Evolutionary conservation across 1,140 invertebrate genomes (phyloP).

Genomic region (Thaumetopoea pityocampa): DNA sequence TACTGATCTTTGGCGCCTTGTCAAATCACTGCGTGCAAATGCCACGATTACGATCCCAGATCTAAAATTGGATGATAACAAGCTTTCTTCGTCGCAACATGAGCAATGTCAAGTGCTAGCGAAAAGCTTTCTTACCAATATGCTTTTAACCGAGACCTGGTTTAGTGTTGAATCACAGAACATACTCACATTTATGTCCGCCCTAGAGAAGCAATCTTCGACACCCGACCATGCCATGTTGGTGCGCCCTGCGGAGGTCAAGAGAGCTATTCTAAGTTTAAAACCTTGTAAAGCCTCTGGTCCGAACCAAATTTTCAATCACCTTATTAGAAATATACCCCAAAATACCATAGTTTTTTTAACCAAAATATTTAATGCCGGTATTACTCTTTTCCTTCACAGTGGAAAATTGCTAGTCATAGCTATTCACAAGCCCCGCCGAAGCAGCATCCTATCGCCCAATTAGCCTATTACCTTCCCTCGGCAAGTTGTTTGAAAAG

Average conservation of each 20-base stretch:
- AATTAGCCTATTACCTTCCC: constrained; percentile 16
- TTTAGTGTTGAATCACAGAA: too few species aligned
- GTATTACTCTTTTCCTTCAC: constrained; percentile 10
- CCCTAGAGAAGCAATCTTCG: too few species aligned
- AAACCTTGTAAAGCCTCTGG: neutral
- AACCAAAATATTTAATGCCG: constrained; percentile 5
- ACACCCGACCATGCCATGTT: neutral
- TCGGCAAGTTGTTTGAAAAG: constrained; percentile 22
- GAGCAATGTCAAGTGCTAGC: too few species aligned
- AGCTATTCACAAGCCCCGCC: constrained; percentile 15
- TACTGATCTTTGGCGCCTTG: constrained; percentile 15
- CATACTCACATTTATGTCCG: too few species aligned
- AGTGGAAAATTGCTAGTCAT: constrained; percentile 12
- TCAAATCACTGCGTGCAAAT: neutral
- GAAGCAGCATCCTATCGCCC: constrained; percentile 8
- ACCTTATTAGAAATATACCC: constrained; percentile 1
- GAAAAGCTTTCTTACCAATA: too few species aligned
- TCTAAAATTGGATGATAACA: neutral
- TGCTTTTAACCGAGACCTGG: too few species aligned
- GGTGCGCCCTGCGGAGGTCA: too few species aligned
- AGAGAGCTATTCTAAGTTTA: too few species aligned
- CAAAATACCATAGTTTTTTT: neutral
- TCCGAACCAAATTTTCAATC: neutral
- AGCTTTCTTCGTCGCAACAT: neutral
- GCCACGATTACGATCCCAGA: neutral